Evolutionary conservation across 1,140 invertebrate genomes (phyloP), one percentile per base, ranked within the genome.

Genomic region (Lepidurus couesii): DNA sequence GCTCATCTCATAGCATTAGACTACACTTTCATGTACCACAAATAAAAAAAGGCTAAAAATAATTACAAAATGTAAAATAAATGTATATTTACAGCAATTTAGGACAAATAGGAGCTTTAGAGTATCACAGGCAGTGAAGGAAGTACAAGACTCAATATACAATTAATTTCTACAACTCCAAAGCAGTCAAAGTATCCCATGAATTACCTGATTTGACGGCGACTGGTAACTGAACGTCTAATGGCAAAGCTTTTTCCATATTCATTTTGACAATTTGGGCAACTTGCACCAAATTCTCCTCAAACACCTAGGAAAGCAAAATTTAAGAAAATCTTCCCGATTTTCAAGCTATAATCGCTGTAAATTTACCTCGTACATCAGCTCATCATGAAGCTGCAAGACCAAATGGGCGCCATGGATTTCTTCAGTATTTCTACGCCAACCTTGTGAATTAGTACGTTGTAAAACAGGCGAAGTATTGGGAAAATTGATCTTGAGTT

Each of bases 311-410:
- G 79, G 78, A 80, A 76, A 80, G 44, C 76, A 74, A 75, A 7
- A 42, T 75, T 79, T 34, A 43, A 45, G 74, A 79, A 79, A 73
- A 47, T 73, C 24, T 78, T 10, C 13, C 73, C 16, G 10, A 75
- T 79, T 11, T 73, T 24, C 24, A 47, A 44, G 9, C 7, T 74
- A 44, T 7, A 73, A 76, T 73, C 73, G 3, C 34, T 4, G 34
- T 4, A 34, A 34, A 65, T 80, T 86, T 79, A 97, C 94, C 88
- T 99, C 96, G 83, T 94, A 98, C 42, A 99, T 90, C 1, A 99
- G 87, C 88, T 99, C 97, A 87, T 99, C 97, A 84, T 99, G 97
- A 80, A 99, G 86, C 84, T 98, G 95, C 47, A 98, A 86, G 4
- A 98, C 89, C 24, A 98, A 87, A 80, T 88, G 89, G 1, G 89